Base-by-base conservation (phyloP, 2,797 vertebrate genomes). In the Sebastolobus altivelis region DNA sequence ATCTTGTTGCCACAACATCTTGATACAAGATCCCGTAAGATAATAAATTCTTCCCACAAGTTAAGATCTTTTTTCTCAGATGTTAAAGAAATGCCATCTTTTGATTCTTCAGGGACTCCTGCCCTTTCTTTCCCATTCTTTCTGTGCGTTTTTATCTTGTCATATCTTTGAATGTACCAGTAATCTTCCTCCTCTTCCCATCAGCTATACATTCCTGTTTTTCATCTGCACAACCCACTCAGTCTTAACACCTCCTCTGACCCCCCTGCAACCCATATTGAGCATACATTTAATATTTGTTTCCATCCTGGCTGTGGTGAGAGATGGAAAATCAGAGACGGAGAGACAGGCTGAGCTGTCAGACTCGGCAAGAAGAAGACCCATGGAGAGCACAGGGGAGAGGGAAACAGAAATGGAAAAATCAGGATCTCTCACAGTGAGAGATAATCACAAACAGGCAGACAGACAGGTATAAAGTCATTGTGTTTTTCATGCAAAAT, bases 281-380 rank as follows among this genome's bases (percentile, higher is more conserved):
- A 84, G 66, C 74, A 85, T 65, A 62, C 37, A 77, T 84, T 80
- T 65, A 38, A 35, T 77, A 72, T 78, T 18, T 82, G 63, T 75
- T 78, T 77, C 69, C 79, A 68, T 66, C 75, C 58, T 18, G 25
- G 72, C 59, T 29, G 2, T 27, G 40, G n/a, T 38, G 72, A 65
- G 67, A 77, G 63, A 77, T 65, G 83, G 59, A 86, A 90, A 88
- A 86, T 67, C 55, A 74, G 54, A 82, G 27, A 54, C 31, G 38
- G 27, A 46, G 52, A 78, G 33, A 55, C 14, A 58, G 72, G 29
- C 37, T 46, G 65, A 27, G 68, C 65, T 80, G 84, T 79, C 68
- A 73, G 65, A 35, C 2, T 58, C 65, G 29, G 72, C 38, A 18
- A 65, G 68, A 74, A 56, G 65, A 84, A 59, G 33, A 76, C 59